Evolutionary conservation across 2,888 invertebrate species (phyloP).

Genomic region (Ecliptopera silaceata): DNA sequence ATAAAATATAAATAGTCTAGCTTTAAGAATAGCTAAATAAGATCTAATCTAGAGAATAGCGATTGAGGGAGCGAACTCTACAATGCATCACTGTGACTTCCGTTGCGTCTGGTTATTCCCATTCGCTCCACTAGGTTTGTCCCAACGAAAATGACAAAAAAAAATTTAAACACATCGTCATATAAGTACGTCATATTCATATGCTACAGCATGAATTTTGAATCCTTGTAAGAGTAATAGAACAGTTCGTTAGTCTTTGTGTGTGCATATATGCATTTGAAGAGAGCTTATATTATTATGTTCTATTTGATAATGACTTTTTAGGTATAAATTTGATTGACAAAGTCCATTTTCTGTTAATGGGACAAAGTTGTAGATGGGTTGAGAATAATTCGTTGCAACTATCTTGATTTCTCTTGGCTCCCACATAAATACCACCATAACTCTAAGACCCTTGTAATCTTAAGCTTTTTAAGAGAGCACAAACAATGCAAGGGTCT

Average conservation of each 20-base stretch:
- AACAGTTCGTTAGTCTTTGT: no score
- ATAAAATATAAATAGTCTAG: constrained; percentile 27
- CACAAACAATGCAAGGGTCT: constrained; percentile 43
- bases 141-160: no score
- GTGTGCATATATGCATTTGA: no score
- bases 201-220: no score
- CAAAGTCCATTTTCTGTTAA: no score
- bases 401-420: constrained; percentile 79
- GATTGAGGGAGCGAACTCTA: constrained; percentile 68
- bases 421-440: constrained; percentile 73
- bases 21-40: constrained; percentile 65
- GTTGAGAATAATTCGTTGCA: constrained; percentile 56
- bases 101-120: constrained; percentile 79
- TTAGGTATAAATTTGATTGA: no score
- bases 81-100: constrained; percentile 80
- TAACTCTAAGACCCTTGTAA: constrained; percentile 49
- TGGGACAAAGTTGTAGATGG: no score
- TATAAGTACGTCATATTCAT: no score
- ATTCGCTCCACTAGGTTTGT: constrained; percentile 45
- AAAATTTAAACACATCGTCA: no score
- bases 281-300: no score
- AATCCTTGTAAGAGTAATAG: no score
- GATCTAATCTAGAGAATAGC: constrained; percentile 72
- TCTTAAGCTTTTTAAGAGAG: constrained; percentile 26
- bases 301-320: no score